Evolutionary conservation across 2,888 invertebrate species (phyloP).

Genomic region (Archips crataeganus): DNA sequence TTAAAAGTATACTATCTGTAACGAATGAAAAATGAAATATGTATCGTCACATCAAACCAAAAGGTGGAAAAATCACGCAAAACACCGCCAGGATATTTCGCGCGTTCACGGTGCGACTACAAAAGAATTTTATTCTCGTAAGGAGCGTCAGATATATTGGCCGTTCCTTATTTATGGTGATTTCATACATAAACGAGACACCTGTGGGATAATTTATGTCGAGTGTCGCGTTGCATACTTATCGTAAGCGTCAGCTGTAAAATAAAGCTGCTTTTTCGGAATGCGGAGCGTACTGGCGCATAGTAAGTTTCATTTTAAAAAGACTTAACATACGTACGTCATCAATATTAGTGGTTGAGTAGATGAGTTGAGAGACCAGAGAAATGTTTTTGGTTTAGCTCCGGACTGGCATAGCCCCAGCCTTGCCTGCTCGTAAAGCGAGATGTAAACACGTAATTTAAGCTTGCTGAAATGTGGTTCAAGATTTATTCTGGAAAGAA

Average conservation of each 20-base stretch:
- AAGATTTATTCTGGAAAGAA: constrained; percentile 58
- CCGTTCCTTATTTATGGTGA: constrained; percentile 60
- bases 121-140: constrained; percentile 39
- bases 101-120: constrained; percentile 28
- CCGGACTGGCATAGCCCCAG: not conserved
- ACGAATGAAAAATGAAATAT: not conserved
- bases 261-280: constrained; percentile 19
- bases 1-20: not conserved
- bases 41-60: constrained; percentile 15
- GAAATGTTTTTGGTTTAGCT: not conserved
- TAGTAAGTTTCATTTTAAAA: not conserved
- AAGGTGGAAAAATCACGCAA: constrained; percentile 5
- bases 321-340: not conserved
- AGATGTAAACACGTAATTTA: constrained; percentile 53
- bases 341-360: not conserved
- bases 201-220: constrained; percentile 68
- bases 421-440: constrained; percentile 9
- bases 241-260: constrained; percentile 44
- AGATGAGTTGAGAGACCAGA: not conserved
- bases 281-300: not conserved
- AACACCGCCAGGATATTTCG: constrained; percentile 20
- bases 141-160: constrained; percentile 45
- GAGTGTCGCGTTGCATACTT: constrained; percentile 59
- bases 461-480: constrained; percentile 56
- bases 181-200: constrained; percentile 58